A percentile compares a stretch with the other conserved stretches of the same genome.
Conservation (phyloP, 2,113 vertebrate species). For the Propithecus coquereli region DNA sequence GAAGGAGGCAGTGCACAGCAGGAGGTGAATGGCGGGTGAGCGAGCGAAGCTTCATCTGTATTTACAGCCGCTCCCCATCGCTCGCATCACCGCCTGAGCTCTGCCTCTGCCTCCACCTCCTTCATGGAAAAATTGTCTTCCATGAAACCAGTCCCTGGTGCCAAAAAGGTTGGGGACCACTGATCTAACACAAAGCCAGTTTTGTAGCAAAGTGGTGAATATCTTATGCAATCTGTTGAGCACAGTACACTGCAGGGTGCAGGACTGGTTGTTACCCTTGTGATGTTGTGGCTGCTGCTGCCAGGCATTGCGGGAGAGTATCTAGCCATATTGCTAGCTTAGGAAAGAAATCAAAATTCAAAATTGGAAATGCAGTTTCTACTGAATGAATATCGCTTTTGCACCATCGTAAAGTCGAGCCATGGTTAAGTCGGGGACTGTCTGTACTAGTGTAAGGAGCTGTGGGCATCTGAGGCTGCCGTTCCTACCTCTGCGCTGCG, state of each 20-base stretch:
- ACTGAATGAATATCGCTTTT: not conserved
- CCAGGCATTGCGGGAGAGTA: not conserved
- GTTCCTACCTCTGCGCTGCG: not conserved
- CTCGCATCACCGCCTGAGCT: no score
- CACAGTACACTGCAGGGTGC: not conserved
- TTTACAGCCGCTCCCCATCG: no score
- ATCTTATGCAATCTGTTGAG: not conserved
- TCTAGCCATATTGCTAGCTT: not conserved
- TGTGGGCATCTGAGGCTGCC: not conserved
- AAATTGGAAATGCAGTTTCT: not conserved
- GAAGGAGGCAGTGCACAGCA: no score
- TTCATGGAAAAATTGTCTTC: no score
- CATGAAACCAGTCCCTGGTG: no score
- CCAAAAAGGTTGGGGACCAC: no score
- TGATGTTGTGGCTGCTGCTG: not conserved
- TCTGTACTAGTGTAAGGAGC: not conserved
- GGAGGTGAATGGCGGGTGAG: no score
- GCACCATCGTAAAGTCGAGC: not conserved
- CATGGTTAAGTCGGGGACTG: not conserved
- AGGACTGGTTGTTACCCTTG: no score
- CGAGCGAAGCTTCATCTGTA: no score
- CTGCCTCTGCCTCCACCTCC: no score
- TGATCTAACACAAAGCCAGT: not conserved
- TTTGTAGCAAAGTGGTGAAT: not conserved
- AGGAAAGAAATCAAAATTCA: not conserved